A percentile compares a stretch with the other conserved stretches of the same genome.
Evolutionary conservation across 2,797 vertebrate species (phyloP).

Genomic region (Lindbergichthys nudifrons): DNA sequence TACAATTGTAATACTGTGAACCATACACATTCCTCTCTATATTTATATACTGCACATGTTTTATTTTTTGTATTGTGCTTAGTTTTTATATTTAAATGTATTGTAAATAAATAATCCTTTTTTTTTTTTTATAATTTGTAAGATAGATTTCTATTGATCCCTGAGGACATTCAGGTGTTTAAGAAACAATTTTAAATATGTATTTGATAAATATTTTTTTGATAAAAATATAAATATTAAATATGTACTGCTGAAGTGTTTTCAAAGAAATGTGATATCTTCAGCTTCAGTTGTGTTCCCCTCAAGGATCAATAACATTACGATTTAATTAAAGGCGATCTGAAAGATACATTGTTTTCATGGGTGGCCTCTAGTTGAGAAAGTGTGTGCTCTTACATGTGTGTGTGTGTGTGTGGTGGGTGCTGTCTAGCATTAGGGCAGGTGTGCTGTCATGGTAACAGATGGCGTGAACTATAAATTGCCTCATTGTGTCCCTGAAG

Average conservation of each 20-base stretch:
- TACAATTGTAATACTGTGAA: neutral
- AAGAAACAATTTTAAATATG: no score
- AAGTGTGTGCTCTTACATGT: slow-evolving; percentile 19
- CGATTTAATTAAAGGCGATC: slow-evolving; percentile 16
- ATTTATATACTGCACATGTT: no score
- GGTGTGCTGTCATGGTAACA: slow-evolving; percentile 78
- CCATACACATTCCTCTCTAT: no score
- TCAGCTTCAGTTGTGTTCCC: neutral
- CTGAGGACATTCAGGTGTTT: no score
- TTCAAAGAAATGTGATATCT: neutral
- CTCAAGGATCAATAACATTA: slow-evolving; percentile 15
- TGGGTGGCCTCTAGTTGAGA: neutral
- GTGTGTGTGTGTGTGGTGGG: slow-evolving; percentile 31
- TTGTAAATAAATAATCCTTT: no score
- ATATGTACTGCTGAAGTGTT: neutral
- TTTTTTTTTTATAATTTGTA: no score
- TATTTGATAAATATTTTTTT: no score
- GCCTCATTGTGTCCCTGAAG: slow-evolving; percentile 73
- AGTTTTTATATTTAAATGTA: no score
- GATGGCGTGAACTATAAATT: slow-evolving; percentile 78
- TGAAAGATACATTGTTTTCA: slow-evolving; percentile 1
- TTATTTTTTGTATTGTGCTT: no score
- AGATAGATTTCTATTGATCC: no score
- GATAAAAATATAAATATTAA: no score
- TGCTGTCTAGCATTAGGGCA: slow-evolving; percentile 54